Percentiles rank a stretch among this genome's conserved stretches.
Evolutionary conservation across 2,113 vertebrate species (phyloP).

Genomic region (Amazona vittata): DNA sequence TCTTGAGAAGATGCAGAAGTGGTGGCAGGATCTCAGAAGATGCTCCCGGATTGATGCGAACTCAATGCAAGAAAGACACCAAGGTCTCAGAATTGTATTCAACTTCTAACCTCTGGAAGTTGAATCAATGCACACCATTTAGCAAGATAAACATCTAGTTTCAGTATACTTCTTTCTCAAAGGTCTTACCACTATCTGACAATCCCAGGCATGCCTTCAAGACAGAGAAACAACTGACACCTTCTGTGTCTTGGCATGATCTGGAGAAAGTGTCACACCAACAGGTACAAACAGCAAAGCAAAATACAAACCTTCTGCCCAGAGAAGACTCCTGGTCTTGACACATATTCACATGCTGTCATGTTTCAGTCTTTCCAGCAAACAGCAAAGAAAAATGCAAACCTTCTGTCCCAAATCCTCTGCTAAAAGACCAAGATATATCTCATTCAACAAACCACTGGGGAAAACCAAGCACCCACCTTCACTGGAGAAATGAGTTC

Average conservation of each 20-base stretch:
- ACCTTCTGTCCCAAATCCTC: neutral
- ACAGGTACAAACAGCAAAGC: neutral
- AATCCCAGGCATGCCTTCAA: neutral
- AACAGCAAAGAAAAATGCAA: neutral
- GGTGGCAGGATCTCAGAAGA: neutral
- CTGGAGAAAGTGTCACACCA: neutral
- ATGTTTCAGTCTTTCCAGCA: neutral
- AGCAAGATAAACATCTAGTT: neutral
- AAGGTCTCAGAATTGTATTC: neutral
- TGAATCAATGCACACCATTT: neutral
- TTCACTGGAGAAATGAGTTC: neutral
- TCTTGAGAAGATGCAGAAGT: neutral
- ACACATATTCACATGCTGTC: neutral
- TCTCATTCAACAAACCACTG: neutral
- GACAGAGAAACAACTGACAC: neutral
- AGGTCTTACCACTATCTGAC: neutral
- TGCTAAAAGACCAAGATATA: neutral
- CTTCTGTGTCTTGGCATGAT: accelerated
- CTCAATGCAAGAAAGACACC: neutral
- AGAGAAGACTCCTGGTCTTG: neutral
- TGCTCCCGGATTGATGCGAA: neutral
- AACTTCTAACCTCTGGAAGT: neutral
- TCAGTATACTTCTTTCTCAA: neutral
- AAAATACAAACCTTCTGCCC: neutral
- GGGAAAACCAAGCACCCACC: neutral